Evolutionary conservation across 2,888 invertebrate genomes (phyloP).

Genomic region (Hemicrepidius hirtus): DNA sequence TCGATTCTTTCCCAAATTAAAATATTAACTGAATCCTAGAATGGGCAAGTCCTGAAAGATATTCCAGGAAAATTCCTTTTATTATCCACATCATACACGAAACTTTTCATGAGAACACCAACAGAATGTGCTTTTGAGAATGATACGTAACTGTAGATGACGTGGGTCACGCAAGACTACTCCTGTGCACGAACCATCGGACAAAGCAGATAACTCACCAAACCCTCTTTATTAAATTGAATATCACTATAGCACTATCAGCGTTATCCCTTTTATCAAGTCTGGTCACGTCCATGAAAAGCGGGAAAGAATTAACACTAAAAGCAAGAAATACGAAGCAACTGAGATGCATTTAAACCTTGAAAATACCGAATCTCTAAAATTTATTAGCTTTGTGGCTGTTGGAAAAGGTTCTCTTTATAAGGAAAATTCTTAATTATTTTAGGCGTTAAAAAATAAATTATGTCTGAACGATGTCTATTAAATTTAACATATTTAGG

Average conservation of each 20-base stretch:
- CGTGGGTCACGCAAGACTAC: constrained; percentile 24
- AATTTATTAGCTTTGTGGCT: constrained; percentile 9
- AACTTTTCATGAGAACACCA: too few species aligned
- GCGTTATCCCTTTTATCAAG: constrained; percentile 24
- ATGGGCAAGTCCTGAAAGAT: too few species aligned
- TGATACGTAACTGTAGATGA: constrained; percentile 8
- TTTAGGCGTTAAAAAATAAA: too few species aligned
- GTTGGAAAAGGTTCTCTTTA: too few species aligned
- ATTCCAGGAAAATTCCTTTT: too few species aligned
- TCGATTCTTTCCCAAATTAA: too few species aligned
- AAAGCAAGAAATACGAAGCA: constrained; percentile 13
- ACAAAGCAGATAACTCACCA: constrained; percentile 28
- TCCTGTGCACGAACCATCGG: constrained; percentile 16
- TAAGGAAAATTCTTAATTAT: too few species aligned
- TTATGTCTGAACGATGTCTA: too few species aligned
- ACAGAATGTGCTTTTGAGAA: neutral
- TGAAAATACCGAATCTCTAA: constrained; percentile 7
- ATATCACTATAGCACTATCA: constrained; percentile 27
- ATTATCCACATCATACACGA: too few species aligned
- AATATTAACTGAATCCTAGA: too few species aligned
- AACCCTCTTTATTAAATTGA: constrained; percentile 32
- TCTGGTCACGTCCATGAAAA: constrained; percentile 6
- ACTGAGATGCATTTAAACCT: neutral
- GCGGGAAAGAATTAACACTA: constrained; percentile 21
- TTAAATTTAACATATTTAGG: too few species aligned